Evolutionary conservation across 2,797 vertebrate genomes (phyloP), one percentile per base, ranked within the genome.

Genomic region (Sciurus vulgaris): DNA sequence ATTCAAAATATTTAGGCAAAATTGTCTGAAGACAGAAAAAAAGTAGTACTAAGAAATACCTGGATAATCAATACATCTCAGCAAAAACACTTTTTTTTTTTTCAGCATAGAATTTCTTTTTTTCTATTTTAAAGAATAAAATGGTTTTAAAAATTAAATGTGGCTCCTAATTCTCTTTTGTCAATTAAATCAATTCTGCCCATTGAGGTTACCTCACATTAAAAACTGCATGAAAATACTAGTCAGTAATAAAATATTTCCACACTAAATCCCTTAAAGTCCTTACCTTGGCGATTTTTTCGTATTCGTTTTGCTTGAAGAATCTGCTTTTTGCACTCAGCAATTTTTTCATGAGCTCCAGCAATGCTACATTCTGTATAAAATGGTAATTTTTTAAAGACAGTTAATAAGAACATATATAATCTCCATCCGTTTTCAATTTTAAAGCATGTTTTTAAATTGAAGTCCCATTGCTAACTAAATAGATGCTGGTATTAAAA

Each of bases 321-420:
- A 96, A 99, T 99, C 98, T 99, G 99, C 96, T 99, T 99, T 98
- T 99, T 99, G 98, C 99, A 99, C 97, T 99, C 99, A 78, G 99
- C 97, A 96, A 99, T 99, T 98, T 99, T 99, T 88, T 99, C 99
- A 78, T 99, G 99, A 38, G 99, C 99, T 95, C 99, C 99, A 56
- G 98, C 99, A 97, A 99, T 99, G 96, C 98, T 99, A 92, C 99
- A 99, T 98, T 99, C 99, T 99, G 98, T 0, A 91, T 33, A 77
- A 97, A 91, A 96, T 70, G 28, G 2, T 44, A 54, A 47, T 90
- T 94, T 93, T 94, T 28, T n/a, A 92, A 61, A 95, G 41, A 76
- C 26, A 95, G 59, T 93, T 94, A 65, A 15, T 44, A 93, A 73
- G 28, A 88, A 44, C 47, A 91, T 86, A 15, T 26, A 87, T 74